Evolutionary conservation across 92 coral and sea anemone species (phyloP).

Genomic region (Chrysogorgia sp.): DNA sequence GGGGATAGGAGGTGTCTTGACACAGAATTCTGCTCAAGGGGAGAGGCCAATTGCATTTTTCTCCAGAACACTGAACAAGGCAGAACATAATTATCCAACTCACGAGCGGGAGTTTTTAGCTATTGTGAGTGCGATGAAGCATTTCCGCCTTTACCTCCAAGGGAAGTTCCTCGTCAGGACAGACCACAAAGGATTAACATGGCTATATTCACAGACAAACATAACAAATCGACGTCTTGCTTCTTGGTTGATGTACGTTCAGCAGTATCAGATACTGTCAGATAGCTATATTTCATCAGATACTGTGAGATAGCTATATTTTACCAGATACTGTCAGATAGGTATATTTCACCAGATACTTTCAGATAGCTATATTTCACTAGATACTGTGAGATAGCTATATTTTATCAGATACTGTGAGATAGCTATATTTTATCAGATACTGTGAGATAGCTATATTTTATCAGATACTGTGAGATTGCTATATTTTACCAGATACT

Average conservation of each 20-base stretch:
- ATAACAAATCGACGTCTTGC: conserved; percentile 25
- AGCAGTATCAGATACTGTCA: too few species aligned
- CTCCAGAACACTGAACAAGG: conserved; percentile 19
- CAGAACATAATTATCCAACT: conserved; percentile 16
- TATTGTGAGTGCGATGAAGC: not conserved
- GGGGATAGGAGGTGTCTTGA: conserved; percentile 4
- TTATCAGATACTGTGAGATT: too few species aligned
- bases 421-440: too few species aligned
- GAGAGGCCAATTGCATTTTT: conserved; percentile 8
- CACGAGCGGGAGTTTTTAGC: conserved; percentile 2
- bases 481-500: too few species aligned
- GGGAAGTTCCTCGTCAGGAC: conserved; percentile 1
- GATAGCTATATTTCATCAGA: too few species aligned
- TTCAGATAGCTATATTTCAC: too few species aligned
- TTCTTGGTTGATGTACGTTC: conserved; percentile 22
- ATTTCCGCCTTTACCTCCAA: conserved; percentile 20
- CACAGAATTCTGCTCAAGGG: not conserved
- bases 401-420: too few species aligned
- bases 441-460: too few species aligned
- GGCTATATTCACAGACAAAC: conserved; percentile 4
- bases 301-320: too few species aligned
- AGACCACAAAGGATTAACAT: conserved; percentile 6
- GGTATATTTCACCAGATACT: too few species aligned
- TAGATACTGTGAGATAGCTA: too few species aligned
- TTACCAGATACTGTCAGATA: too few species aligned